phyloP scores from a whole-genome alignment of 1,140 invertebrate species.

The Episyrphus balteatus region DNA sequence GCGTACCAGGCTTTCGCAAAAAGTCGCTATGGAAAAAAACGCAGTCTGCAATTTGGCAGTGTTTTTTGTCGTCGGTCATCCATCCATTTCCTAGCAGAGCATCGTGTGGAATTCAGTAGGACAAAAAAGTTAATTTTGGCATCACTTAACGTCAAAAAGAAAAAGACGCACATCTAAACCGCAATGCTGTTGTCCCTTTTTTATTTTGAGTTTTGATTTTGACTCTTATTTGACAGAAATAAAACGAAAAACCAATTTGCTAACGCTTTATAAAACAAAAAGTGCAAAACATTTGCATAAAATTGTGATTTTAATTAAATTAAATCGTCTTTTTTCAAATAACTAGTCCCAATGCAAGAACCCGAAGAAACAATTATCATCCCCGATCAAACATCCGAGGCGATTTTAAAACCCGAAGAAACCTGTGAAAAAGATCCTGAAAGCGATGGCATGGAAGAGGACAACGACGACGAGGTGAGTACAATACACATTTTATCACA shows the following conservation, averaged over 20 bases:
- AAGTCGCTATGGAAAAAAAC: no score
- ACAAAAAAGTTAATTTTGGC: no score
- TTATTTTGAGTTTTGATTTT: background rate
- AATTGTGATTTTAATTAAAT: background rate
- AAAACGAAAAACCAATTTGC: background rate
- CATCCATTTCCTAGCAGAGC: no score
- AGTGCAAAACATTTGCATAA: background rate
- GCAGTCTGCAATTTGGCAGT: no score
- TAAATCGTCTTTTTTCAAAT: no score
- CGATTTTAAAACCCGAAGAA: background rate
- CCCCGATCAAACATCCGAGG: background rate
- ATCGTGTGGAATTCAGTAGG: no score
- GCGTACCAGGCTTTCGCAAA: no score
- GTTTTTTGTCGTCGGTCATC: no score
- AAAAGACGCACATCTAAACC: no score
- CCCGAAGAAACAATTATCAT: background rate
- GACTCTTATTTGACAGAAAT: background rate
- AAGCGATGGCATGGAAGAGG: constrained; percentile 27
- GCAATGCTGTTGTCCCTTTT: no score
- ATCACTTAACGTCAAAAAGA: no score
- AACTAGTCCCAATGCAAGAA: background rate
- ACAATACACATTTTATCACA: background rate
- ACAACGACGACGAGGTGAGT: constrained; percentile 32
- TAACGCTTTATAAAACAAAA: background rate
- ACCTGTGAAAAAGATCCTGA: constrained; percentile 25